These are phyloP conservation scores for Pyrocoelia pectoralis DNA, from an alignment of 2,888 invertebrate genomes.

Conservation along the genomic window DNA sequence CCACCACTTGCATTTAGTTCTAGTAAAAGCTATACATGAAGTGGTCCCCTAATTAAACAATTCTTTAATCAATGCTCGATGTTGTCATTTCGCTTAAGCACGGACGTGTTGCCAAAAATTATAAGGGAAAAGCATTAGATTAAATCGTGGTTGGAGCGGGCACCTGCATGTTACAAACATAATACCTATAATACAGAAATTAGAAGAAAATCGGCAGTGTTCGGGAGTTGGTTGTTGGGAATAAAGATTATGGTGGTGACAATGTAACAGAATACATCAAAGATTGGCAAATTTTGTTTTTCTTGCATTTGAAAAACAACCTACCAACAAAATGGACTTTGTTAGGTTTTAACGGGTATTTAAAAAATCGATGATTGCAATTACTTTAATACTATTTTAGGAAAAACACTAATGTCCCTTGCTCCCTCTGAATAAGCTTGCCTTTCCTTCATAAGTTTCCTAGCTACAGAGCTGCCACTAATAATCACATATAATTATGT, in stretches of 20 bases:
- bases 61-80: slow-evolving; percentile 24
- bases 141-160: slow-evolving; percentile 18
- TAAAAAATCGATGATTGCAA: too few relatives aligned
- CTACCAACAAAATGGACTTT: background rate
- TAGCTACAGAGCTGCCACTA: too few relatives aligned
- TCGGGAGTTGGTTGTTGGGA: background rate
- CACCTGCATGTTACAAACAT: background rate
- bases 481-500: too few relatives aligned
- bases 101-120: slow-evolving; percentile 15
- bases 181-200: background rate
- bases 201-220: background rate
- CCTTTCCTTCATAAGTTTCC: too few relatives aligned
- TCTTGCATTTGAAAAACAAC: background rate
- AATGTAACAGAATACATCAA: background rate
- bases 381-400: too few relatives aligned
- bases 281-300: background rate
- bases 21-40: slow-evolving; percentile 18
- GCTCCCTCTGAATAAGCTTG: too few relatives aligned
- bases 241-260: background rate
- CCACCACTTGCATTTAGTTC: slow-evolving; percentile 17
- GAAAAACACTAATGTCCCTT: too few relatives aligned
- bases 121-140: slow-evolving; percentile 17
- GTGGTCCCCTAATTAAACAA: slow-evolving; percentile 12
- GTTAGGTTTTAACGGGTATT: too few relatives aligned
- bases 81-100: slow-evolving; percentile 17